Percentiles rank a stretch among this genome's conserved stretches.
Conservation (phyloP, 2,888 invertebrate species). For the Calephelis perditalis region DNA sequence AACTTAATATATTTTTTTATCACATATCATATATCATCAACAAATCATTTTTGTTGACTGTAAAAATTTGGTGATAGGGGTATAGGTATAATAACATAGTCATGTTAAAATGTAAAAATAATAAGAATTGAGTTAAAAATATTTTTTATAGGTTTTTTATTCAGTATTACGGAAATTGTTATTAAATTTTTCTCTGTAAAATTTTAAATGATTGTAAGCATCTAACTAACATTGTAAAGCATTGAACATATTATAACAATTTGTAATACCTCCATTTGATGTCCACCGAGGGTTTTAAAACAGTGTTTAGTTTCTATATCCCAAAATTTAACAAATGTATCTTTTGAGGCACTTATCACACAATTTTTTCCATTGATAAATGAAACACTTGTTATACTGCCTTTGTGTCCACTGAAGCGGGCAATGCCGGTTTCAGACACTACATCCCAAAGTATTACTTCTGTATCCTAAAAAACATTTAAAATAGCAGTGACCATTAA, state of each 20-base stretch:
- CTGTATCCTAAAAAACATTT: conserved; percentile 84
- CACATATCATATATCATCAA: no score
- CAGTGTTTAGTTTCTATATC: conserved; percentile 96
- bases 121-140: no score
- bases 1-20: no score
- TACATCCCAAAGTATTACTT: conserved; percentile 96
- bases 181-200: no score
- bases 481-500: not conserved
- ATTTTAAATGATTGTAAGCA: no score
- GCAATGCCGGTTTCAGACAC: conserved; percentile 94
- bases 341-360: conserved; percentile 91
- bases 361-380: conserved; percentile 85
- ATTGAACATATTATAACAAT: conserved; percentile 7
- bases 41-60: no score
- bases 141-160: no score
- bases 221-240: not conserved
- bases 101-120: no score
- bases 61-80: no score
- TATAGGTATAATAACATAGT: no score
- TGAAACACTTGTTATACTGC: conserved; percentile 88
- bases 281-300: conserved; percentile 95
- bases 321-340: conserved; percentile 98
- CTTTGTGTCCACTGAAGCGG: conserved; percentile 94
- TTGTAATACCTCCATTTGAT: conserved; percentile 84
- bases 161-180: no score